Conservation (phyloP, 2,888 invertebrate genomes). For the Panzeria rudis region DNA sequence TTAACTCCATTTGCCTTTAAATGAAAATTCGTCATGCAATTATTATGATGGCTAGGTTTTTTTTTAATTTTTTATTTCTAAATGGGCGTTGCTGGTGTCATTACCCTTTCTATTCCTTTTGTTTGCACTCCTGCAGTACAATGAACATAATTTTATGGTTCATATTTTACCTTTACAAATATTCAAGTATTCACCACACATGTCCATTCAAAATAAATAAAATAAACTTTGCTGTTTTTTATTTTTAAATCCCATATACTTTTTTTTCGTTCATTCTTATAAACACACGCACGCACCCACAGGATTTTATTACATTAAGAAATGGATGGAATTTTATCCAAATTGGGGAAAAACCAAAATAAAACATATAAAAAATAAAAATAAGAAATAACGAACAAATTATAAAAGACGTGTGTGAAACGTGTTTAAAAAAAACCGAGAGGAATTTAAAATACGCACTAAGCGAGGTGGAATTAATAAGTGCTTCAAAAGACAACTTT, state of each 20-base stretch:
- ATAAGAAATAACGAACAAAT: slow-evolving; percentile 32
- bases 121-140: background rate
- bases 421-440: slow-evolving; percentile 4
- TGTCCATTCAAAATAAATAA: slow-evolving; percentile 64
- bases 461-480: background rate
- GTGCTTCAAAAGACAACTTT: background rate
- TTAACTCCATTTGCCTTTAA: background rate
- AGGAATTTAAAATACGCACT: slow-evolving; percentile 1
- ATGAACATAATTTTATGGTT: slow-evolving; percentile 16
- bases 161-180: slow-evolving; percentile 43
- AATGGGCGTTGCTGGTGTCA: slow-evolving; percentile 47
- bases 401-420: slow-evolving; percentile 64
- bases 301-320: slow-evolving; percentile 31
- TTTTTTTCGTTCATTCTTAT: slow-evolving; percentile 44
- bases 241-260: slow-evolving; percentile 37
- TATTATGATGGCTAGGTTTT: slow-evolving; percentile 12
- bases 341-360: slow-evolving; percentile 6
- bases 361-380: background rate
- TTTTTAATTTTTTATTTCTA: background rate
- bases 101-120: slow-evolving; percentile 4
- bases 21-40: slow-evolving; percentile 35
- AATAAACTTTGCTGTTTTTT: slow-evolving; percentile 37
- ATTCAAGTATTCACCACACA: slow-evolving; percentile 59
- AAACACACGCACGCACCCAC: slow-evolving; percentile 45
- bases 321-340: slow-evolving; percentile 49